These are phyloP conservation scores for Anguilla marmorata DNA, from an alignment of 2,797 vertebrate species.

Conservation along the genomic window DNA sequence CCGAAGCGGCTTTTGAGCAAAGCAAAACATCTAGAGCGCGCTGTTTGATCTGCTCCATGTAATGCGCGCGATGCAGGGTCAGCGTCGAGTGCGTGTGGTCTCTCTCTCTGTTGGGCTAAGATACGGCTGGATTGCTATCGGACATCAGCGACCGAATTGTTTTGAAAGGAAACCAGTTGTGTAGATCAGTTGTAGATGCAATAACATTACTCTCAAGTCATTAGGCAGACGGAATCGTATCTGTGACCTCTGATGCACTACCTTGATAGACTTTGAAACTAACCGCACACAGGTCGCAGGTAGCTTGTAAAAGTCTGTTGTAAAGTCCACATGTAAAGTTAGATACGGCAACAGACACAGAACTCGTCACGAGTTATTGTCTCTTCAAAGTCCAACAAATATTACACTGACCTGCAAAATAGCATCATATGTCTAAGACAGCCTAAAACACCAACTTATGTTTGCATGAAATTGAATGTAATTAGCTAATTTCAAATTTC, in stretches of 20 bases:
- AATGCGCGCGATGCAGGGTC: background rate
- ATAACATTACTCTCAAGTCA: background rate
- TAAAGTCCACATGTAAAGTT: background rate
- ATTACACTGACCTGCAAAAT: background rate
- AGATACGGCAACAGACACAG: background rate
- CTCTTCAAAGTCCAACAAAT: background rate
- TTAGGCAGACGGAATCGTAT: background rate
- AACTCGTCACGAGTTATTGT: background rate
- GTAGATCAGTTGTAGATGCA: background rate
- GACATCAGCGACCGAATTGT: background rate
- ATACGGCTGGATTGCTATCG: background rate
- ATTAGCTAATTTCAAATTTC: background rate
- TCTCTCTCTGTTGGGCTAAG: background rate
- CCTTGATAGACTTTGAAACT: background rate
- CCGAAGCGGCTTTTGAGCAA: background rate
- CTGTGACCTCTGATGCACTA: constrained; percentile 4
- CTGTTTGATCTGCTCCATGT: background rate
- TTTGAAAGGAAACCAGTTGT: background rate
- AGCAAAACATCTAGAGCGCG: background rate
- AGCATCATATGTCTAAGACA: background rate
- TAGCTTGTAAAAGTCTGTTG: background rate
- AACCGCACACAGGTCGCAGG: background rate
- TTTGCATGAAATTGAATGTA: background rate
- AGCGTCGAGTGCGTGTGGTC: constrained; percentile 3
- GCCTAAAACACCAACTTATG: background rate